Conservation (phyloP, 2,113 vertebrate genomes). For the Scalopus aquaticus region DNA sequence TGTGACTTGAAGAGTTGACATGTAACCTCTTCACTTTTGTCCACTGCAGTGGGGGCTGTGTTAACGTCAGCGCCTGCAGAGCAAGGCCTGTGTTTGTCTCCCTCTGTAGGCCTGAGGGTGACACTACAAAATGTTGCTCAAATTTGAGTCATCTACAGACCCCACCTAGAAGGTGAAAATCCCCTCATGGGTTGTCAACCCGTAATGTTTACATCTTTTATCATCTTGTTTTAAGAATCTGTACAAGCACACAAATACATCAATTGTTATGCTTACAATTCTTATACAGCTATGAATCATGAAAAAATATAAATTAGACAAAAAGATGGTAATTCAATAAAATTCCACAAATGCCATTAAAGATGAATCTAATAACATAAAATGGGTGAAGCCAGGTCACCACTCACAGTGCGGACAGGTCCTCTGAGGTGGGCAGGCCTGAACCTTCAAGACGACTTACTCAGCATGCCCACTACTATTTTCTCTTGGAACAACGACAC, state of each 20-base stretch:
- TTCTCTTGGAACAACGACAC: background rate
- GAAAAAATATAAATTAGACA: background rate
- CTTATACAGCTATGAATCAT: background rate
- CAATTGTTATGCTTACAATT: background rate
- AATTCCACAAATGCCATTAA: background rate
- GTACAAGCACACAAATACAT: background rate
- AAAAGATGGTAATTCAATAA: background rate
- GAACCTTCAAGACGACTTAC: no score
- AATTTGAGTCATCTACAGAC: background rate
- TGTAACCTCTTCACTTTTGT: background rate
- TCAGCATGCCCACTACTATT: background rate
- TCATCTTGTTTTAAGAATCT: background rate
- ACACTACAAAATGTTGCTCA: background rate
- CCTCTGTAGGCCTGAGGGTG: slow-evolving; percentile 36
- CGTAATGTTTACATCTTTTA: background rate
- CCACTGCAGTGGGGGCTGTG: background rate
- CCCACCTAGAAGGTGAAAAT: background rate
- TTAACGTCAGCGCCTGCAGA: background rate
- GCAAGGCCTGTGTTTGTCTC: slow-evolving; percentile 59
- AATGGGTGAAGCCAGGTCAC: background rate
- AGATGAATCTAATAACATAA: background rate
- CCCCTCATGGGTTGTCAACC: background rate
- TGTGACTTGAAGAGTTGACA: background rate
- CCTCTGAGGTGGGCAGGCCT: background rate
- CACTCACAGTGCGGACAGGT: background rate